Percentiles rank a stretch among this genome's conserved stretches.
Evolutionary conservation across 2,888 invertebrate genomes (phyloP).

Genomic region (Helicoverpa assulta): DNA sequence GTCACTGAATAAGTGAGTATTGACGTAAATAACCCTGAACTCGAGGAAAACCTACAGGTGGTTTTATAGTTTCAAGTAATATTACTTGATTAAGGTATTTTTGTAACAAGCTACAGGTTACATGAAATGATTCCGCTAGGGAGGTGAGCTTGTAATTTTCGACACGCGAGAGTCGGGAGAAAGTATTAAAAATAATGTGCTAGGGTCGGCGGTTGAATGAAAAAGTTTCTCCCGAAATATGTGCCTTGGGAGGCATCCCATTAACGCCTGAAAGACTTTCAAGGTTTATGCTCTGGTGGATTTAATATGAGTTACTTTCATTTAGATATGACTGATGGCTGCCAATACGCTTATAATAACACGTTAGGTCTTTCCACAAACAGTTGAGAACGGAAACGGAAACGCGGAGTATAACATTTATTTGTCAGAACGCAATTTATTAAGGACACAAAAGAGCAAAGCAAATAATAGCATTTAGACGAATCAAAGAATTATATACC

Average conservation of each 20-base stretch:
- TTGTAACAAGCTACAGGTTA: slow-evolving; percentile 45
- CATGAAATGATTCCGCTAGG: slow-evolving; percentile 29
- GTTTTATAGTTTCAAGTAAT: slow-evolving; percentile 62
- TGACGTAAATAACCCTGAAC: slow-evolving; percentile 59
- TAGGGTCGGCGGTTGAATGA: slow-evolving; percentile 50
- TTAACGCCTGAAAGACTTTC: slow-evolving; percentile 65
- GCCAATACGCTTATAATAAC: slow-evolving; percentile 31
- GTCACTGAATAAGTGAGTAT: slow-evolving; percentile 57
- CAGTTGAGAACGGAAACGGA: not conserved
- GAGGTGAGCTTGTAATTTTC: slow-evolving; percentile 39
- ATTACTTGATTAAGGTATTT: slow-evolving; percentile 55
- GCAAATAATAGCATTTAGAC: slow-evolving; percentile 71
- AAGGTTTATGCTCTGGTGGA: slow-evolving; percentile 58
- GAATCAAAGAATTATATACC: slow-evolving; percentile 79
- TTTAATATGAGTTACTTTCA: slow-evolving; percentile 53
- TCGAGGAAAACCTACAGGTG: slow-evolving; percentile 68
- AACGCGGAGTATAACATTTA: slow-evolving; percentile 4
- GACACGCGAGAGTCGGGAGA: slow-evolving; percentile 38
- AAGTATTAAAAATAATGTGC: slow-evolving; percentile 62
- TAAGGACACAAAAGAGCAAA: slow-evolving; percentile 60
- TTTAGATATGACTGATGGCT: slow-evolving; percentile 44
- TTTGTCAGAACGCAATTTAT: slow-evolving; percentile 55
- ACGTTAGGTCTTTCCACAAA: slow-evolving; percentile 10
- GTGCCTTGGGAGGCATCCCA: slow-evolving; percentile 65
- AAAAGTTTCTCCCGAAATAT: slow-evolving; percentile 63